A percentile compares a stretch with the other conserved stretches of the same genome.
These are phyloP conservation scores for Echinops telfairi DNA, from an alignment of 2,113 vertebrate genomes.

Conservation along the genomic window DNA sequence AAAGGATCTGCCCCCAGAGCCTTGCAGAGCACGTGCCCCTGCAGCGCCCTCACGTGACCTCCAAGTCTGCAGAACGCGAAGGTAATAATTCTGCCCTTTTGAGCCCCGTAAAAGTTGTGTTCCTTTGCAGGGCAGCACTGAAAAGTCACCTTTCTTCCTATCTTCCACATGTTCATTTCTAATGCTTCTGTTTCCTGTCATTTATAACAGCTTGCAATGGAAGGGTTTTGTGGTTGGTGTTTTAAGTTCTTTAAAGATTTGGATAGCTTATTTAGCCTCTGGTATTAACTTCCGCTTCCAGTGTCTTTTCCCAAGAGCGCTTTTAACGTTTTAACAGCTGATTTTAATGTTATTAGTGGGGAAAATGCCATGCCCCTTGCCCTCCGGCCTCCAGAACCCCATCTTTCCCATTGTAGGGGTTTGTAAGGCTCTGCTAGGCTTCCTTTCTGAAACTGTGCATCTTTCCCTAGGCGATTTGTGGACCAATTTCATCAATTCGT, in stretches of 20 bases:
- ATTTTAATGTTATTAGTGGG: no score
- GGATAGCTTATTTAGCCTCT: neutral
- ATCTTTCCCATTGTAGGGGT: neutral
- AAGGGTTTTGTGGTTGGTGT: no score
- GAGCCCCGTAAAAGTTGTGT: no score
- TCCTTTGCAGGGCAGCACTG: no score
- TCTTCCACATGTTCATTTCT: neutral
- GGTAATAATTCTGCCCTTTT: no score
- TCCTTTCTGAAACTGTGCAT: neutral
- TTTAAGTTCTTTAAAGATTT: neutral
- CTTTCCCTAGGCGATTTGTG: neutral
- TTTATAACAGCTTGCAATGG: neutral
- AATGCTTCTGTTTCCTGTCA: neutral
- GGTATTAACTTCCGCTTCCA: neutral
- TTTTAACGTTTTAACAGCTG: no score
- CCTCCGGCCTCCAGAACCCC: neutral
- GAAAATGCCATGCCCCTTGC: no score
- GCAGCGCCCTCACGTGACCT: no score
- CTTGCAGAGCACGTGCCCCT: no score
- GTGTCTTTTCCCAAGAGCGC: neutral
- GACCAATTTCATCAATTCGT: neutral
- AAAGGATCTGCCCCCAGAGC: no score
- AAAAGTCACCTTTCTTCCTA: neutral
- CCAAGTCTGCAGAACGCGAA: no score
- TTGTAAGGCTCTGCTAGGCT: no score